phyloP scores from a whole-genome alignment of 2,113 vertebrate species.

The Psittacara wagleri region DNA sequence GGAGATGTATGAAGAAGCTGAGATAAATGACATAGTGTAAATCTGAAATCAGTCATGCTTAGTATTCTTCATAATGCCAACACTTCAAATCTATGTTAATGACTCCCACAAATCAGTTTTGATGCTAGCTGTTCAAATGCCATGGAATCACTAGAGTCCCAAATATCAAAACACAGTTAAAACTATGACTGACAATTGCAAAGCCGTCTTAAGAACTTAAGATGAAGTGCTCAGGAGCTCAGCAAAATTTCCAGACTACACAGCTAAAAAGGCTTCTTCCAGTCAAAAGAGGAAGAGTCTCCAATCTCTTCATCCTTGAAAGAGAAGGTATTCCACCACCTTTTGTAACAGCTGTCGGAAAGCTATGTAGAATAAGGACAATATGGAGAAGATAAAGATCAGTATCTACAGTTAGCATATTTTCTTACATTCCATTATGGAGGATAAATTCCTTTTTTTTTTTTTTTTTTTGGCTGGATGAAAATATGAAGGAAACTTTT shows the following conservation, averaged over 20 bases:
- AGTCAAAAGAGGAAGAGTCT: background rate
- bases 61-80: background rate
- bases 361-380: background rate
- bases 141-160: background rate
- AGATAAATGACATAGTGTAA: background rate
- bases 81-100: background rate
- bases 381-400: background rate
- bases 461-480: background rate
- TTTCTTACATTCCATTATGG: background rate
- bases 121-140: background rate
- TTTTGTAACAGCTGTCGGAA: background rate
- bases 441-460: background rate
- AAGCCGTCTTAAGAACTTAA: background rate
- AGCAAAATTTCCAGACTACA: background rate
- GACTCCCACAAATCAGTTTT: background rate
- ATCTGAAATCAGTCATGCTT: background rate
- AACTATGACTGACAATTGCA: background rate
- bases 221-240: background rate
- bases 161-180: background rate
- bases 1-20: background rate
- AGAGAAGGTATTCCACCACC: background rate
- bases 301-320: background rate
- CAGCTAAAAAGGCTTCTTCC: background rate
- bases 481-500: background rate
- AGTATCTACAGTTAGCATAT: background rate